Evolutionary conservation across 2,888 invertebrate genomes (phyloP).

Genomic region (Clistopyga incitator): DNA sequence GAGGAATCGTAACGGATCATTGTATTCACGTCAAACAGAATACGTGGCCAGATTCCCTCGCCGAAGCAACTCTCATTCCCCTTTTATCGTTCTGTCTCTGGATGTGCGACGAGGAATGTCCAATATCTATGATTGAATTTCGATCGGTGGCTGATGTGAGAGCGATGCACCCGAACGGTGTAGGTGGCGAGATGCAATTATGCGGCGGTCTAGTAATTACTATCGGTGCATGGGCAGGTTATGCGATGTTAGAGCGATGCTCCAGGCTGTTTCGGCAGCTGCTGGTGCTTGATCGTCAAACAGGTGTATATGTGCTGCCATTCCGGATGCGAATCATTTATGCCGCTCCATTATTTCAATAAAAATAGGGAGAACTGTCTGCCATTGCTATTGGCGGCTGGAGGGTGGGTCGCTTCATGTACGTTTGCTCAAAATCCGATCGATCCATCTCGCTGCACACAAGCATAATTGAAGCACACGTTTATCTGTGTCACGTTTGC

Average conservation of each 20-base stretch:
- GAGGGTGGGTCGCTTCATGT: neutral
- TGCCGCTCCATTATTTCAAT: neutral
- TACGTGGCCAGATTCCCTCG: constrained; percentile 15
- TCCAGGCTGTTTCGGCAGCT: neutral
- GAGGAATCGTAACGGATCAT: neutral
- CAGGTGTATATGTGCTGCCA: constrained; percentile 24
- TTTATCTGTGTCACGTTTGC: no score
- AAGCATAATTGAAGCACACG: neutral
- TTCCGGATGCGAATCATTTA: constrained; percentile 14
- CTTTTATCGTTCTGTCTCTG: constrained; percentile 6
- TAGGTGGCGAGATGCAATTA: constrained; percentile 69
- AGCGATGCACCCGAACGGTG: constrained; percentile 51
- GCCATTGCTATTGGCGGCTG: neutral
- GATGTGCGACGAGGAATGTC: constrained; percentile 61
- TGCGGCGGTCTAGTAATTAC: constrained; percentile 74
- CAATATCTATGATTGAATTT: constrained; percentile 73
- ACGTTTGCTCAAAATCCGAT: neutral
- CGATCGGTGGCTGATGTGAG: constrained; percentile 62
- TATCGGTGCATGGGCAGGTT: constrained; percentile 20
- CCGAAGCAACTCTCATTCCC: constrained; percentile 31
- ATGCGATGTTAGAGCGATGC: neutral
- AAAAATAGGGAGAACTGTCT: constrained; percentile 11
- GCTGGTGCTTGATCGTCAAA: constrained; percentile 26
- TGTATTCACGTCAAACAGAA: constrained; percentile 10
- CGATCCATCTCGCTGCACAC: constrained; percentile 12